These are phyloP conservation scores for Diadophis punctatus DNA, from an alignment of 2,113 vertebrate genomes.

Conservation along the genomic window DNA sequence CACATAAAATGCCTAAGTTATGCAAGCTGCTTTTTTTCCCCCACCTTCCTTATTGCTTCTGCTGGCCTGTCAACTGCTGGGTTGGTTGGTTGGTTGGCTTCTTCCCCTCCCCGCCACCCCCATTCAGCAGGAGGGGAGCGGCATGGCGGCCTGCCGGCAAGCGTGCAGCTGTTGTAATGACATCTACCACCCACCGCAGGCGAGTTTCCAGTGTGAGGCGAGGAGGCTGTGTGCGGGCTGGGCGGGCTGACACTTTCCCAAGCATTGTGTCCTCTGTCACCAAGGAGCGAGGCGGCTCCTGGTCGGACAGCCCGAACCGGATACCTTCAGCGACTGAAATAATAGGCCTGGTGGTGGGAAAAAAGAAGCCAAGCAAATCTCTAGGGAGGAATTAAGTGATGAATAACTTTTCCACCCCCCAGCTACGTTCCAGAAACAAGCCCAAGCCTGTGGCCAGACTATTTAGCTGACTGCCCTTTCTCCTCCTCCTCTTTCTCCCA, in stretches of 20 bases:
- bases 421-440: constrained; percentile 55
- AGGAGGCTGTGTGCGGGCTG: constrained; percentile 36
- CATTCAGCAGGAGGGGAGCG: neutral
- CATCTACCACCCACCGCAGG: constrained; percentile 44
- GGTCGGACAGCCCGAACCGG: constrained; percentile 62
- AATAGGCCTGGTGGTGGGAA: constrained; percentile 50
- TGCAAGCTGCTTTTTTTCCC: accelerated
- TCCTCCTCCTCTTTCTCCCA: constrained; percentile 30
- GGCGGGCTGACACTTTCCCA: constrained; percentile 61
- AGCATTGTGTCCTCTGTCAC: constrained; percentile 60
- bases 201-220: constrained; percentile 50
- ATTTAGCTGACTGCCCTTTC: constrained; percentile 54
- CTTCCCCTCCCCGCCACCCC: neutral
- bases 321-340: constrained; percentile 59
- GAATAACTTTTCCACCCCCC: constrained; percentile 50
- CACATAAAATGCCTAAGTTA: accelerated
- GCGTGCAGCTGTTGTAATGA: constrained; percentile 37
- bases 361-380: constrained; percentile 52
- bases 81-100: neutral
- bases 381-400: constrained; percentile 52
- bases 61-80: accelerated
- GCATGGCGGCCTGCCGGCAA: constrained; percentile 8
- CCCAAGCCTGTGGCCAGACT: constrained; percentile 54
- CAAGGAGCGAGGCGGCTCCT: constrained; percentile 54
- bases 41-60: neutral